Conservation (phyloP, 2,797 vertebrate genomes). For the Sparus aurata region DNA sequence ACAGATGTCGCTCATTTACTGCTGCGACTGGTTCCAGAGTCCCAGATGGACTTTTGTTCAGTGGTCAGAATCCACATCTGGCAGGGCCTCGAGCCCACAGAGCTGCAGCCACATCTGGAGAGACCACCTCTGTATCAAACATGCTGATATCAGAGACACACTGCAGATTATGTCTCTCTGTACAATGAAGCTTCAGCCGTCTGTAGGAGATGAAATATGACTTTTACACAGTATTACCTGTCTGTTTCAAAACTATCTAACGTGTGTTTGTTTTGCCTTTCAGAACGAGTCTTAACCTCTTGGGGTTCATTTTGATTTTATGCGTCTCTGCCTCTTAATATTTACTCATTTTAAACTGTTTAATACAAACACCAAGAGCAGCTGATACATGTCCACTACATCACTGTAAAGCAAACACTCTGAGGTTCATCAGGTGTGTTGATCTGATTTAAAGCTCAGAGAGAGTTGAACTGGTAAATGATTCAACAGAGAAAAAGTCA, state of each 20-base stretch:
- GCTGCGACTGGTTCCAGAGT: too few relatives aligned
- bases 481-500: neutral
- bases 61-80: too few relatives aligned
- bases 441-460: neutral
- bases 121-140: too few relatives aligned
- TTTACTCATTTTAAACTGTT: neutral
- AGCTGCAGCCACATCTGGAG: too few relatives aligned
- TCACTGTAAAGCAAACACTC: constrained; percentile 3
- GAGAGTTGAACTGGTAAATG: neutral
- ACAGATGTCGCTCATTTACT: neutral
- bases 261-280: neutral
- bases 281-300: neutral
- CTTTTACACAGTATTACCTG: neutral
- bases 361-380: neutral
- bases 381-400: neutral
- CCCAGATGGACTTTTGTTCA: too few relatives aligned
- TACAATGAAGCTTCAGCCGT: too few relatives aligned
- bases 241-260: neutral
- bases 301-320: neutral
- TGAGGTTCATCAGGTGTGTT: neutral
- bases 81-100: too few relatives aligned
- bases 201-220: too few relatives aligned
- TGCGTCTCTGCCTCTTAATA: neutral
- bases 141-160: too few relatives aligned
- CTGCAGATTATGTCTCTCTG: too few relatives aligned